Evolutionary conservation across 2,113 vertebrate species (phyloP).

Genomic region (Platycercus adscitus): DNA sequence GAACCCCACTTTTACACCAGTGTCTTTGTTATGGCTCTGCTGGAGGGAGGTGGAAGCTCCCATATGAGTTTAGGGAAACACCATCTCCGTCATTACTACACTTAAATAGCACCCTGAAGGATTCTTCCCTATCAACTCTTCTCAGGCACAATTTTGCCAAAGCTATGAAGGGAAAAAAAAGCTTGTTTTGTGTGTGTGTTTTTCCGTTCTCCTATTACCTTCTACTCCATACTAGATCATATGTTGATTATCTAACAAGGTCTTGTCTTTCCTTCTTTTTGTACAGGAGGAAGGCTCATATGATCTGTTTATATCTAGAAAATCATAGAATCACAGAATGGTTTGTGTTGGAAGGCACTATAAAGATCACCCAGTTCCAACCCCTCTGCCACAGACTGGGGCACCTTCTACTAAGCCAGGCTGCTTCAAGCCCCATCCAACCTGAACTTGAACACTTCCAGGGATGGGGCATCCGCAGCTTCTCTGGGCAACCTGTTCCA

Average conservation of each 20-base stretch:
- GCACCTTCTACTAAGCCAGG: background rate
- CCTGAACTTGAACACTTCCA: background rate
- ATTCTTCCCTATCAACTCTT: background rate
- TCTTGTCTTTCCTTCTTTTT: background rate
- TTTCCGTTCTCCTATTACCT: background rate
- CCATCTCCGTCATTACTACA: background rate
- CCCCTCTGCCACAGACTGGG: background rate
- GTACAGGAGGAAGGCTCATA: background rate
- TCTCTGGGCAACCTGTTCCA: background rate
- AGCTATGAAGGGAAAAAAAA: background rate
- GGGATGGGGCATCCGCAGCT: background rate
- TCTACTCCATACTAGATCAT: background rate
- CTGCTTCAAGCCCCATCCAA: background rate
- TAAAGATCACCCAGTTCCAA: background rate
- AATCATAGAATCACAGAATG: background rate
- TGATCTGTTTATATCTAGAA: background rate
- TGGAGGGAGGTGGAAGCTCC: background rate
- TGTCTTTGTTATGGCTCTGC: background rate
- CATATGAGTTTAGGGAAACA: background rate
- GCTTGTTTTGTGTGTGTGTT: background rate
- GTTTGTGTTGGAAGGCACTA: background rate
- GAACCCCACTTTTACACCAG: background rate
- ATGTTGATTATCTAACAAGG: background rate
- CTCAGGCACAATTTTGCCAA: background rate
- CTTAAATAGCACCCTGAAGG: background rate